Evolutionary conservation across 1,140 invertebrate genomes (phyloP).

Genomic region (Cherax destructor): DNA sequence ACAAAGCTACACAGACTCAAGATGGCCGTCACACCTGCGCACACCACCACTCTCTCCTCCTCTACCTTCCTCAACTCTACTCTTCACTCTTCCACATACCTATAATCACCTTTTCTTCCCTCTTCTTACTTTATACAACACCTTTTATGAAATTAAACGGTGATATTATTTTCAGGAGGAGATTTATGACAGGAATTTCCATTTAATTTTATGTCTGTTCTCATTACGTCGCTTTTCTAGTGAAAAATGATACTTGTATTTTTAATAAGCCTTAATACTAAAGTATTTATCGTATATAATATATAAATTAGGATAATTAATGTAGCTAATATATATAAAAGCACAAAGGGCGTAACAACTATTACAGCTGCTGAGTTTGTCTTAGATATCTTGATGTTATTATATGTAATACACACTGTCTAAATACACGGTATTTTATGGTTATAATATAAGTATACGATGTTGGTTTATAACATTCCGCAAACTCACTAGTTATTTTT

Average conservation of each 20-base stretch:
- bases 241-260: not conserved
- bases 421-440: too few relatives aligned
- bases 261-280: not conserved
- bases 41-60: not conserved
- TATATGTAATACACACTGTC: not conserved
- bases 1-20: conserved; percentile 44
- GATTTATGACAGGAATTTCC: not conserved
- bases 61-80: not conserved
- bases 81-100: not conserved
- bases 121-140: too few relatives aligned
- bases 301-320: not conserved
- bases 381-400: not conserved
- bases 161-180: too few relatives aligned
- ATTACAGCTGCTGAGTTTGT: not conserved
- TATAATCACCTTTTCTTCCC: too few relatives aligned
- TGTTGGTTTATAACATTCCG: too few relatives aligned
- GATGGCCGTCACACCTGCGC: conserved; percentile 36
- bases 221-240: not conserved
- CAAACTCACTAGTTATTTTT: too few relatives aligned
- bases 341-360: not conserved
- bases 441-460: too few relatives aligned
- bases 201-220: not conserved
- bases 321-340: not conserved
- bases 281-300: not conserved
- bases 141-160: too few relatives aligned